A percentile compares a stretch with the other conserved stretches of the same genome.
These are phyloP conservation scores for Petrocephalus microphthalmus DNA, from an alignment of 2,113 vertebrate genomes.

Conservation along the genomic window DNA sequence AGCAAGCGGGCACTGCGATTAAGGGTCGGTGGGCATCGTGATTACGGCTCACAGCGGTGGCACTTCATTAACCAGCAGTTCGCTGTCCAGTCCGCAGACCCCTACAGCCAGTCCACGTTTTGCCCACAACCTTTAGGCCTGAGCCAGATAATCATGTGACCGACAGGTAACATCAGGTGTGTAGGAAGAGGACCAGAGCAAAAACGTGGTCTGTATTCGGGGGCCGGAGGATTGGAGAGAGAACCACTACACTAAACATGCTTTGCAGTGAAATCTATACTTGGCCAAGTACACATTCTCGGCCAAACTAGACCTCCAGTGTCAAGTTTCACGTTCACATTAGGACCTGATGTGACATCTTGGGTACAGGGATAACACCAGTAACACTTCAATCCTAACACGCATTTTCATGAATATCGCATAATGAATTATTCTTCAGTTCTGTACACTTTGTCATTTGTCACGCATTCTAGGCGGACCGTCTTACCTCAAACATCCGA, in stretches of 20 bases:
- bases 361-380: background rate
- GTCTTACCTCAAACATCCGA: constrained; percentile 95
- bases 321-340: background rate
- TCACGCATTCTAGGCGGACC: background rate
- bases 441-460: background rate
- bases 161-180: background rate
- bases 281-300: background rate
- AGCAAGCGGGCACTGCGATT: background rate
- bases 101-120: background rate
- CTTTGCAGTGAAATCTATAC: background rate
- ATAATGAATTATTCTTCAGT: background rate
- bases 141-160: background rate
- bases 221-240: background rate
- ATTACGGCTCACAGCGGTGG: background rate
- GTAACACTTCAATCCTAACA: background rate
- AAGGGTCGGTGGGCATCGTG: background rate
- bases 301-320: background rate
- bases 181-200: background rate
- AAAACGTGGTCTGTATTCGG: background rate
- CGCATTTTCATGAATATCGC: background rate
- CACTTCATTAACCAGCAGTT: background rate
- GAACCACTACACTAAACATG: background rate
- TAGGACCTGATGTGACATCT: background rate
- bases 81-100: background rate
- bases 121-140: background rate